phyloP scores from a whole-genome alignment of 2,888 invertebrate species.

The Drosophila parthenogenetica region DNA sequence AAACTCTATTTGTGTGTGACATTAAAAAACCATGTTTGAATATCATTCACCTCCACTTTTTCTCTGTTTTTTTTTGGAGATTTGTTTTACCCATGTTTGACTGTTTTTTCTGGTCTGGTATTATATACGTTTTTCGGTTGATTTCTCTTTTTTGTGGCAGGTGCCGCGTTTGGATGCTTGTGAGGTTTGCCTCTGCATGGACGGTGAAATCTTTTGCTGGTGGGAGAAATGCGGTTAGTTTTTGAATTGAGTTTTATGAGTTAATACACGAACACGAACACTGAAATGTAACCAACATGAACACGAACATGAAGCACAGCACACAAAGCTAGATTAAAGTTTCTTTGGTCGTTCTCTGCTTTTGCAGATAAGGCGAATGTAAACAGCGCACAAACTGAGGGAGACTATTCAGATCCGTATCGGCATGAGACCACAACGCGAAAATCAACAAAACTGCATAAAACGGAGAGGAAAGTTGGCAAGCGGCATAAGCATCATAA shows the following conservation, averaged over 20 bases:
- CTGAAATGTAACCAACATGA: no score
- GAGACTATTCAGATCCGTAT: constrained; percentile 77
- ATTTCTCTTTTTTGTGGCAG: constrained; percentile 83
- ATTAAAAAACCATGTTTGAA: constrained; percentile 25
- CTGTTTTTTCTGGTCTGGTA: constrained; percentile 11
- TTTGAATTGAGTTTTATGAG: constrained; percentile 48
- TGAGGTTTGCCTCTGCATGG: constrained; percentile 88
- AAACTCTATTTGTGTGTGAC: constrained; percentile 22
- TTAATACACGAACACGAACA: constrained; percentile 11
- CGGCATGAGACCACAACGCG: constrained; percentile 75
- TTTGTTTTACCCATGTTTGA: constrained; percentile 41
- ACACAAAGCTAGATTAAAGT: constrained; percentile 45
- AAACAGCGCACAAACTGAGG: constrained; percentile 24
- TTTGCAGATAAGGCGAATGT: constrained; percentile 71
- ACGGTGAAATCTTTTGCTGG: constrained; percentile 89
- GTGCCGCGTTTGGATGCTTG: constrained; percentile 87
- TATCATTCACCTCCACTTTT: constrained; percentile 10
- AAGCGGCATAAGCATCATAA: constrained; percentile 74
- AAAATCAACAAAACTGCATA: constrained; percentile 74
- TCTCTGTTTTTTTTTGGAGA: constrained; percentile 19
- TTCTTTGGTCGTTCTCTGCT: constrained; percentile 36
- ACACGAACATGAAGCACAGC: no score
- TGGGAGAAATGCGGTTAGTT: constrained; percentile 88
- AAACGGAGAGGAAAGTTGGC: constrained; percentile 64
- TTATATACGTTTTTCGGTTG: background rate